Percentiles rank a stretch among this genome's conserved stretches.
Conservation (phyloP, 2,888 invertebrate species). For the Eremobia ochroleuca region DNA sequence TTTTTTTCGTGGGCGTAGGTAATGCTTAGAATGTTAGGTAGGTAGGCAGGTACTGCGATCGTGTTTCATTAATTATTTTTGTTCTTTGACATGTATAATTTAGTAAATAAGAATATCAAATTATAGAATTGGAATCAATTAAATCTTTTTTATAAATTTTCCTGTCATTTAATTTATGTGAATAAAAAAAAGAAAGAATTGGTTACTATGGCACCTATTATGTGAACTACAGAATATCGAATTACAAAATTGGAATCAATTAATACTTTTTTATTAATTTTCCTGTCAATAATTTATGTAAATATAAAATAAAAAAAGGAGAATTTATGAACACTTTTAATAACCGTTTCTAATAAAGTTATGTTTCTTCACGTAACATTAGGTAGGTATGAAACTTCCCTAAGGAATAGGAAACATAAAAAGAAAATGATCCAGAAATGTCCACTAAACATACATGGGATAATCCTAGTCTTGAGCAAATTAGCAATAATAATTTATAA, state of each 20-base stretch:
- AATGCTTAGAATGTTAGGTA: conserved; percentile 4
- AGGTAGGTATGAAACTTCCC: not conserved
- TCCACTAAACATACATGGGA: not conserved
- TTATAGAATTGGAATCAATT: conserved; percentile 46
- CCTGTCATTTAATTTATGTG: conserved; percentile 15
- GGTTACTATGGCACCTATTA: conserved; percentile 15
- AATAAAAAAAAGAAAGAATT: not conserved
- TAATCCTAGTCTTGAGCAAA: not conserved
- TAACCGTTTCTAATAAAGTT: no score
- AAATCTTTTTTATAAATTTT: conserved; percentile 23
- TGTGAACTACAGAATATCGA: conserved; percentile 12
- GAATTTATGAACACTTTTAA: not conserved
- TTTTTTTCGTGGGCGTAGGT: not conserved
- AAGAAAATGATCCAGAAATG: not conserved
- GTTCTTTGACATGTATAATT: conserved; percentile 3
- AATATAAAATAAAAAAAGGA: not conserved
- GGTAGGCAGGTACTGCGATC: not conserved
- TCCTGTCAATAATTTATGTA: conserved; percentile 19
- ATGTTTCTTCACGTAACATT: not conserved
- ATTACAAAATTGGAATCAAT: conserved; percentile 45
- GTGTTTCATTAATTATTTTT: conserved; percentile 26
- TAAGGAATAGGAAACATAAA: not conserved
- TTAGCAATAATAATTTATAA: not conserved
- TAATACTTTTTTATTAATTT: conserved; percentile 22
- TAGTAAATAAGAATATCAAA: conserved; percentile 29